Evolutionary conservation across 2,797 vertebrate species (phyloP), one percentile per base, ranked within the genome.

Genomic region (Caiman crocodilus): DNA sequence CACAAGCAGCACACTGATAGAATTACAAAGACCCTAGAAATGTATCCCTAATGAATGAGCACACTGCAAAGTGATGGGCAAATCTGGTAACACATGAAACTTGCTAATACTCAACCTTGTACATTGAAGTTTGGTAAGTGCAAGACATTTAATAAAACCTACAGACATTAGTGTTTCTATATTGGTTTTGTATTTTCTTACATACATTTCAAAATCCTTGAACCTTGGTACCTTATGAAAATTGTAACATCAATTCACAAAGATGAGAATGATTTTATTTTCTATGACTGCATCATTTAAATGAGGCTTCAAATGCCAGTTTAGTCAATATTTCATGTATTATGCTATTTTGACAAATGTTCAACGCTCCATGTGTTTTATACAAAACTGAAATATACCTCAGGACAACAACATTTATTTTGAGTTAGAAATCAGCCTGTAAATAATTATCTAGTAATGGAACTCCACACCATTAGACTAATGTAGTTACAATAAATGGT

Each of bases 251-350:
- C 63, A 18, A 56, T 28, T 79, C 20, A 64, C 42, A 55, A 28
- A 50, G 42, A 77, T 71, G 32, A 76, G 64, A 78, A 67, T 42
- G 77, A 30, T 87, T 84, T 10, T 78, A 74, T 5, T 84, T 84
- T 30, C 8, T 9, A 71, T 13, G 20, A 86, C 20, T 1, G 2
- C 35, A 76, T 76, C 87, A 93, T 79, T 61, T 64, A 26, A 90
- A 88, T 88, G 13, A 1, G 1, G 65, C 82, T 95, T 59, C 77
- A 87, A 50, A 82, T 93, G 60, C 25, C 83, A 17, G 28, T 71
- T 8, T 15, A 5, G 12, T 6, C 85, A 57, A 93, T 92, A 74
- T 90, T 60, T 4, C 77, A 55, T 90, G 92, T 90, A 64, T 86
- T 84, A 82, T 23, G 20, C 55, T 89, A 63, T 79, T 81, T 93